phyloP scores from a whole-genome alignment of 1,140 invertebrate species.

The Tetramorium parvispinum region DNA sequence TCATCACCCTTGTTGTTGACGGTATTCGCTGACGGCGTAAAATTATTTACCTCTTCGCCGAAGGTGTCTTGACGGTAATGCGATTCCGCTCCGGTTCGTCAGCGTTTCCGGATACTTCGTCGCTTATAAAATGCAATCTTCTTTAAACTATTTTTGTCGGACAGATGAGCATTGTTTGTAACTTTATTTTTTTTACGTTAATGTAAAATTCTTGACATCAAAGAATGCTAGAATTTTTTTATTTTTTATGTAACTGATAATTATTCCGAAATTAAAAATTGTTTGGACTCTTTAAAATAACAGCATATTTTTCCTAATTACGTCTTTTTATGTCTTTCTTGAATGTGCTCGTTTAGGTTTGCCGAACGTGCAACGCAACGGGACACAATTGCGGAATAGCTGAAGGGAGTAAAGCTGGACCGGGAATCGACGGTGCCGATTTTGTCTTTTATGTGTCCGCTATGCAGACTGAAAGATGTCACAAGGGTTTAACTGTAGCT shows the following conservation, averaged over 20 bases:
- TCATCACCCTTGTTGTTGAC: conserved; percentile 32
- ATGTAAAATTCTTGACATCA: neutral
- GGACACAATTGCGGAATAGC: conserved; percentile 91
- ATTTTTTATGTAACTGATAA: neutral
- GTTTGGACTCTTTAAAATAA: neutral
- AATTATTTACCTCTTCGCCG: conserved; percentile 52
- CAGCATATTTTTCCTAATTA: neutral
- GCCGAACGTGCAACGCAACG: conserved; percentile 93
- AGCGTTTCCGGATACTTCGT: conserved; percentile 26
- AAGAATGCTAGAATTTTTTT: neutral
- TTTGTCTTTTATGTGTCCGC: conserved; percentile 99
- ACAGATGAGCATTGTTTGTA: neutral
- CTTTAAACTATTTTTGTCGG: conserved; percentile 23
- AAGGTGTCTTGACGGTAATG: conserved; percentile 42
- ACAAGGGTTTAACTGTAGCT: conserved; percentile 95
- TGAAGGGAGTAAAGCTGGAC: conserved; percentile 85
- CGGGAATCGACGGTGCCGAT: conserved; percentile 94
- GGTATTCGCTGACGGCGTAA: conserved; percentile 30
- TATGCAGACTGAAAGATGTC: conserved; percentile 95
- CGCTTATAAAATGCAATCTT: conserved; percentile 22
- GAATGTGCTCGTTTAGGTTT: conserved; percentile 87
- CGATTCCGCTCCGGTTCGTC: conserved; percentile 35
- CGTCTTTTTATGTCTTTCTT: neutral
- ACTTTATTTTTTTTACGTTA: conserved; percentile 10
- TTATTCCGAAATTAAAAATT: neutral